phyloP scores from a whole-genome alignment of 2,113 vertebrate genomes.

The Ornithorhynchus anatinus region DNA sequence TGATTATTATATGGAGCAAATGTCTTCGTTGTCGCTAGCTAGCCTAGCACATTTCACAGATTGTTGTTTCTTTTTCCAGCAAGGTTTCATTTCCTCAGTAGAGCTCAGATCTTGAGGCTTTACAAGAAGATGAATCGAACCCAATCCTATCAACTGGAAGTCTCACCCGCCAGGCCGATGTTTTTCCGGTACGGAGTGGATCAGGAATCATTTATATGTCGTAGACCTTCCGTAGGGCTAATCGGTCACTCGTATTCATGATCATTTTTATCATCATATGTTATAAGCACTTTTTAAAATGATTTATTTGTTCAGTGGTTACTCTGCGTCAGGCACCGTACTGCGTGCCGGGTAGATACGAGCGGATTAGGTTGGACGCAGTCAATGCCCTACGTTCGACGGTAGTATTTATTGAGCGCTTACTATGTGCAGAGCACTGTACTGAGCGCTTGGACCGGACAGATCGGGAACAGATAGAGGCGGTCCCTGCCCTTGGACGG shows the following conservation, averaged over 20 bases:
- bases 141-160: conserved; percentile 3
- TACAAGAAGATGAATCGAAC: conserved; percentile 19
- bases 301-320: too few relatives aligned
- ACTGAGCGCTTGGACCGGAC: too few relatives aligned
- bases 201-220: neutral
- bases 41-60: conserved; percentile 37
- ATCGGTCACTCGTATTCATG: neutral
- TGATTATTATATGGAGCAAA: conserved; percentile 12
- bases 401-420: too few relatives aligned
- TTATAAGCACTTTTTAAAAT: neutral
- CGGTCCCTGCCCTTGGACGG: too few relatives aligned
- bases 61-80: conserved; percentile 44
- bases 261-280: too few relatives aligned
- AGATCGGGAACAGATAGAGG: too few relatives aligned
- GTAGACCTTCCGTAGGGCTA: accelerated
- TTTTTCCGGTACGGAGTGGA: conserved; percentile 13
- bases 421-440: too few relatives aligned
- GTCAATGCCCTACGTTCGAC: too few relatives aligned
- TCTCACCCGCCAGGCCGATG: conserved; percentile 37
- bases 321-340: too few relatives aligned
- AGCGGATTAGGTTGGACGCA: too few relatives aligned
- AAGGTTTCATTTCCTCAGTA: conserved; percentile 35
- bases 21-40: conserved; percentile 42
- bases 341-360: too few relatives aligned
- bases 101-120: conserved; percentile 5